Base-by-base conservation (phyloP, 1,140 invertebrate genomes). In the Scaptomyza graminum region DNA sequence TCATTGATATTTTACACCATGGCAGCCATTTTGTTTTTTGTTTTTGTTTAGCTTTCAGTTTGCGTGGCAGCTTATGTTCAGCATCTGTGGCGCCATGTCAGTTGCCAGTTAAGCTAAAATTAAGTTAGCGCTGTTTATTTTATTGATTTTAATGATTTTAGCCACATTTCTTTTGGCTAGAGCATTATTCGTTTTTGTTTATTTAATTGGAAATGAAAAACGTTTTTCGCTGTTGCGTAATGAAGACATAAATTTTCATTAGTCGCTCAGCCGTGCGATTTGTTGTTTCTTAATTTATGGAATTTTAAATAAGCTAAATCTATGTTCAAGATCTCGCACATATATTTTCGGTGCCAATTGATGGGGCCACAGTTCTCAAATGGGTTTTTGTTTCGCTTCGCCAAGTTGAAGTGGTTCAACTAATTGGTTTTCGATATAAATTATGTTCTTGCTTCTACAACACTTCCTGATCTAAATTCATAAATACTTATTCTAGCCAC, bases 101-200 rank as follows among this genome's bases (percentile, higher is more conserved):
- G 82, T 41, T 41, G 11, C 37, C 37, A 41, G 54, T 62, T 62
- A 69, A 61, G 59, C 64, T 64, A 57, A 78, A 63, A 66, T 61
- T 16, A 9, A 39, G 22, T 55, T 37, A 13, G 16, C 57, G 78
- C 74, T 85, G 78, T 85, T 85, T 85, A 85, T 85, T 85, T 85
- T 87, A 85, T 85, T 85, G 82, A 85, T 88, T 85, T 87, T 85
- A 81, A 85, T 78, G 78, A 87, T 85, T 75, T 78, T 88, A 88
- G 80, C 74, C 82, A 87, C 83, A 75, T 88, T 87, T 79, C 57
- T 9, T 18, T 43, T 47, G 46, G 55, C n/a, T n/a, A n/a, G 31
- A 55, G 41, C 51, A 22, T 67, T 31, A 31, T 34, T 34, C 7
- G 1, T 34, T 34, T 31, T 76, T 74, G 73, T 54, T 50, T 65